Conservation (phyloP, 2,797 vertebrate species). For the Loris lydekkerianus region DNA sequence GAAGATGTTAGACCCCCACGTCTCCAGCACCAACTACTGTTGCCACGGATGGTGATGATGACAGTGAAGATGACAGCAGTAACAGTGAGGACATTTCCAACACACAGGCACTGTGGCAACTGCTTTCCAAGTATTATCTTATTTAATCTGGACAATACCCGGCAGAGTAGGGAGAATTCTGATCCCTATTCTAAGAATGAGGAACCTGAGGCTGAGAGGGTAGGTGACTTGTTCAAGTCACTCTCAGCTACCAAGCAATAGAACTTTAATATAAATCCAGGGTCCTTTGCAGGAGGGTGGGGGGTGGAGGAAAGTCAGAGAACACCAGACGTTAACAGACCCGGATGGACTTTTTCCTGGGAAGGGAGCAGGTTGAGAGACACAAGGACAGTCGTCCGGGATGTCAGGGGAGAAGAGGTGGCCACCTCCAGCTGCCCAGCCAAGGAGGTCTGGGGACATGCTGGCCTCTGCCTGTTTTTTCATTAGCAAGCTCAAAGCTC, state of each 20-base stretch:
- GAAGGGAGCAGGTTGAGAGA: neutral
- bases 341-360: neutral
- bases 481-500: neutral
- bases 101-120: neutral
- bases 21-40: fast-evolving
- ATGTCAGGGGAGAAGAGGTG: too few relatives aligned
- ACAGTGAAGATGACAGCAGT: neutral
- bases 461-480: neutral
- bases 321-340: fast-evolving
- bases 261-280: neutral
- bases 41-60: neutral
- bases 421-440: neutral
- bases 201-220: neutral
- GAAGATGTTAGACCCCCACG: neutral
- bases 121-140: too few relatives aligned
- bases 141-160: neutral
- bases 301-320: neutral
- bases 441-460: neutral
- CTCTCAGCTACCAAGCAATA: fast-evolving
- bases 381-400: fast-evolving
- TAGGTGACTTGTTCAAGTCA: neutral
- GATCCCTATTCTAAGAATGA: neutral
- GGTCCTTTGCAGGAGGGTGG: neutral
- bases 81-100: neutral
- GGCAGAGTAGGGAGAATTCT: too few relatives aligned